phyloP scores from a whole-genome alignment of 1,140 invertebrate species.

The Lysiphlebus fabarum region DNA sequence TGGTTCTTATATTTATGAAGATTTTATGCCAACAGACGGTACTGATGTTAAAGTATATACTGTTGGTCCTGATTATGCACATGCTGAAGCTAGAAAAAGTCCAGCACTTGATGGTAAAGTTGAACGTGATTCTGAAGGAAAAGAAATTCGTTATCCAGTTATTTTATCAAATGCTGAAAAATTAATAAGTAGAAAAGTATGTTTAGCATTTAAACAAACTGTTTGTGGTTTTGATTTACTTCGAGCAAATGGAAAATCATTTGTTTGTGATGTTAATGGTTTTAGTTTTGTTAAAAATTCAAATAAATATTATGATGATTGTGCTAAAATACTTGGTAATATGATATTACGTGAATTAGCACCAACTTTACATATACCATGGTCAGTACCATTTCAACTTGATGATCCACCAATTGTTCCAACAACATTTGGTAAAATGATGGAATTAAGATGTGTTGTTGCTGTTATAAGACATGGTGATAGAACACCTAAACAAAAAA shows the following conservation, averaged over 20 bases:
- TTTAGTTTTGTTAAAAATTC: conserved; percentile 99
- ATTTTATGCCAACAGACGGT: conserved; percentile 99
- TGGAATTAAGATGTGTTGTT: conserved; percentile 97
- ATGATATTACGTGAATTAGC: conserved; percentile 91
- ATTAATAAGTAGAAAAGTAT: conserved; percentile 97
- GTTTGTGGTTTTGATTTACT: conserved; percentile 99
- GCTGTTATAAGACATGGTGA: conserved; percentile 99
- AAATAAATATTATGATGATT: conserved; percentile 99
- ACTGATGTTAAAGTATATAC: conserved; percentile 76
- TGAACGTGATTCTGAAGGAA: conserved; percentile 95
- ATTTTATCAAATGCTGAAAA: conserved; percentile 97
- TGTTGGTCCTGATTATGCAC: conserved; percentile 97
- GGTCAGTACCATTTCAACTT: conserved; percentile 93
- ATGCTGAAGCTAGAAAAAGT: conserved; percentile 97
- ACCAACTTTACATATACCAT: conserved; percentile 93
- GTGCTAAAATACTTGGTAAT: conserved; percentile 94
- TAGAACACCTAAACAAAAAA: conserved; percentile 99
- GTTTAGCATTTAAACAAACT: conserved; percentile 97
- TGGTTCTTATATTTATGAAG: conserved; percentile 99
- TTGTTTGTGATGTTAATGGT: conserved; percentile 99
- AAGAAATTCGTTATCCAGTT: conserved; percentile 98
- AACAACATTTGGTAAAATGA: conserved; percentile 99
- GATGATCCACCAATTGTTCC: conserved; percentile 99
- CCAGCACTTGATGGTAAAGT: conserved; percentile 98
- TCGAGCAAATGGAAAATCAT: conserved; percentile 96